A percentile compares a stretch with the other conserved stretches of the same genome.
These are phyloP conservation scores for Pseudopipra pipra DNA, from an alignment of 2,113 vertebrate species.

Conservation along the genomic window DNA sequence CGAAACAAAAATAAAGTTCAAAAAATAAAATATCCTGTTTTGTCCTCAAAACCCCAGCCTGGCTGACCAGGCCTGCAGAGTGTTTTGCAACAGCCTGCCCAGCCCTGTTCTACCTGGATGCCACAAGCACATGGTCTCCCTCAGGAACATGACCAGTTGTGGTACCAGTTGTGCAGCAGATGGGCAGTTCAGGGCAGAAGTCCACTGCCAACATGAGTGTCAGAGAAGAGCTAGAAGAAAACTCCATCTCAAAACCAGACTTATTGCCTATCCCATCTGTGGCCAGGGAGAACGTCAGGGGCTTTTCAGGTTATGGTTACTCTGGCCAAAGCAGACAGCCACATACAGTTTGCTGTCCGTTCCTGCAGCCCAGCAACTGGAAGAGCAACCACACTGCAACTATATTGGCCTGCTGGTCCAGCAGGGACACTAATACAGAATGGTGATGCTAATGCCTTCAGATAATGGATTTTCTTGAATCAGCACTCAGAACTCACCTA, in stretches of 20 bases:
- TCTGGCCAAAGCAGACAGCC: background rate
- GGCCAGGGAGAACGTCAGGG: background rate
- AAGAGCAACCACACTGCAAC: background rate
- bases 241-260: background rate
- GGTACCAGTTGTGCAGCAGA: background rate
- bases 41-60: background rate
- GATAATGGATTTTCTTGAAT: background rate
- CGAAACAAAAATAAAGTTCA: background rate
- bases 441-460: background rate
- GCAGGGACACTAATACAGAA: background rate
- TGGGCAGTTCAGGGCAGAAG: background rate
- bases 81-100: background rate
- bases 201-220: too few relatives aligned
- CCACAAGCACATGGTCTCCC: rapidly evolving
- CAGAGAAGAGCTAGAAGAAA: background rate
- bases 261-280: background rate
- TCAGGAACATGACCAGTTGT: rapidly evolving
- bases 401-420: background rate
- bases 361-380: background rate
- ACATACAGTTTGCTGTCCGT: background rate
- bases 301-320: background rate
- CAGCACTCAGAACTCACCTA: background rate
- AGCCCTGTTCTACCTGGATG: background rate
- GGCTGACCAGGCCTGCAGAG: background rate
- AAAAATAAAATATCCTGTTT: background rate